Percentiles rank a stretch among this genome's conserved stretches.
Evolutionary conservation across 2,888 invertebrate genomes (phyloP).

Genomic region (Melanargia galathea): DNA sequence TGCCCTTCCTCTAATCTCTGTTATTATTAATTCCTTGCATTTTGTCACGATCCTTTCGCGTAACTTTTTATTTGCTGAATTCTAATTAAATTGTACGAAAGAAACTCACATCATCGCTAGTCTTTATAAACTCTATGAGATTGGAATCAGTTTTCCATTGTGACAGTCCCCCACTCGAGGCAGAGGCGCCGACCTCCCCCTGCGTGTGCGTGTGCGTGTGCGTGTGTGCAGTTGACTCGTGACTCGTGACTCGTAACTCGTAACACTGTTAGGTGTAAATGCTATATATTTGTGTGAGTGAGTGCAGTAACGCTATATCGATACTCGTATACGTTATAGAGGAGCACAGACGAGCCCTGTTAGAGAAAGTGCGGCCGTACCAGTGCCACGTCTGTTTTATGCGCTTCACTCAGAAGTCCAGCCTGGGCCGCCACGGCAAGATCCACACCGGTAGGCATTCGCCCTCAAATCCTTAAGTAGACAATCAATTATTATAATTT

Average conservation of each 20-base stretch:
- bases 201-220: conserved; percentile 67
- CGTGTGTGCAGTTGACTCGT: conserved; percentile 57
- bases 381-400: conserved; percentile 88
- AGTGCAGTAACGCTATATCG: conserved; percentile 76
- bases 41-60: conserved; percentile 1
- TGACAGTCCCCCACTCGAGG: neutral
- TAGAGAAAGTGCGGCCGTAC: conserved; percentile 85
- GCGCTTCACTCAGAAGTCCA: conserved; percentile 88
- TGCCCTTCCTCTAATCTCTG: conserved; percentile 41
- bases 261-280: conserved; percentile 64
- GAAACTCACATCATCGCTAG: neutral
- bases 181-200: conserved; percentile 71
- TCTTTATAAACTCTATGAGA: neutral
- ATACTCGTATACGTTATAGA: conserved; percentile 81
- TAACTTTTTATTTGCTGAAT: conserved; percentile 6
- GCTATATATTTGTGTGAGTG: conserved; percentile 61
- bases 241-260: conserved; percentile 56
- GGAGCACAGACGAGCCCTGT: conserved; percentile 83
- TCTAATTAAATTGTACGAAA: neutral
- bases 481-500: conserved; percentile 68
- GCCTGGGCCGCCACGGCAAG: conserved; percentile 87
- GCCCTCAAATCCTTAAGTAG: conserved; percentile 81
- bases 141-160: neutral
- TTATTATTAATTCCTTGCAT: conserved; percentile 35
- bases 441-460: conserved; percentile 85